Conservation (phyloP, 2,113 vertebrate species). For the Halcyon malimbica region DNA sequence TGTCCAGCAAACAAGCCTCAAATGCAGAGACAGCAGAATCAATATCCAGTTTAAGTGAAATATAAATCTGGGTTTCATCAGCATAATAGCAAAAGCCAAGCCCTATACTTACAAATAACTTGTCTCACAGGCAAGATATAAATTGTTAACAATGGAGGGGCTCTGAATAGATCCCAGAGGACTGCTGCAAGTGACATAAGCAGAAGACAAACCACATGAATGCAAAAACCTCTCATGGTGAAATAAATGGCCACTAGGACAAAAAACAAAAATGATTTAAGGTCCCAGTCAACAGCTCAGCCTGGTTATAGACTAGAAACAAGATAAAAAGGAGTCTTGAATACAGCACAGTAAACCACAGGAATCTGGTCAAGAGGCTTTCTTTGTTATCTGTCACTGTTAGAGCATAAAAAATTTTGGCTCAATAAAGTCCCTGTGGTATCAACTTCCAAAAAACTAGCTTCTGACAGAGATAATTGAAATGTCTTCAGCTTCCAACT, state of each 20-base stretch:
- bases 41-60: slow-evolving; percentile 63
- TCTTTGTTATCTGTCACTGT: neutral
- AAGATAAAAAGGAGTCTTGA: neutral
- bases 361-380: neutral
- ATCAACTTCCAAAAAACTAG: neutral
- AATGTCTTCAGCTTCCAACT: neutral
- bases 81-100: slow-evolving; percentile 55
- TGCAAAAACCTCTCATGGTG: neutral
- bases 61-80: slow-evolving; percentile 64
- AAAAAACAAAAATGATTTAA: neutral
- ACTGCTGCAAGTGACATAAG: neutral
- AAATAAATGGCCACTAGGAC: slow-evolving; percentile 15
- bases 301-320: neutral
- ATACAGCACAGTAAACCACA: neutral
- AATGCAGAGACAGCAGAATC: slow-evolving; percentile 59
- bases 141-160: slow-evolving; percentile 15
- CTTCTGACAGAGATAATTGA: slow-evolving; percentile 35
- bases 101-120: slow-evolving; percentile 48
- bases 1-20: slow-evolving; percentile 51
- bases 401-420: slow-evolving; percentile 32
- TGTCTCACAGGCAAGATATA: slow-evolving; percentile 49
- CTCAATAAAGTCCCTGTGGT: neutral
- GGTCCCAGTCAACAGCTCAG: neutral
- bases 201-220: neutral
- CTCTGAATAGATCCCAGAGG: slow-evolving; percentile 18